Conservation (phyloP, 2,888 invertebrate species). For the Crioceris asparagi region DNA sequence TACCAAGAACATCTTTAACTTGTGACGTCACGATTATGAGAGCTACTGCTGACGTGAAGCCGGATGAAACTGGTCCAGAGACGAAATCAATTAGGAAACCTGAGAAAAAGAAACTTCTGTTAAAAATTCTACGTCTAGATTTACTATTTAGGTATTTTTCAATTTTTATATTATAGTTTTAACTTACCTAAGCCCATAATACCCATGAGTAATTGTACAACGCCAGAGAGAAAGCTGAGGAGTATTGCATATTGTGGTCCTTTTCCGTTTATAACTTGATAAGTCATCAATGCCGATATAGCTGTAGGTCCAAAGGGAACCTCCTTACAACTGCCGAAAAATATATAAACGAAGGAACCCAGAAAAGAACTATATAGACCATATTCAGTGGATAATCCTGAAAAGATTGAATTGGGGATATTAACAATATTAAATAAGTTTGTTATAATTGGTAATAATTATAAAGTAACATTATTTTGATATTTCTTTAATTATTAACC, state of each 20-base stretch:
- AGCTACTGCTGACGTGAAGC: slow-evolving; percentile 80
- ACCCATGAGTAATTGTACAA: slow-evolving; percentile 71
- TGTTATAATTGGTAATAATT: too few species aligned
- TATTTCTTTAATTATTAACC: too few species aligned
- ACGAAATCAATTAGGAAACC: slow-evolving; percentile 84
- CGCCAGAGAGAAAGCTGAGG: slow-evolving; percentile 62
- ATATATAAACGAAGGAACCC: slow-evolving; percentile 80
- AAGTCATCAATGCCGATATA: slow-evolving; percentile 78
- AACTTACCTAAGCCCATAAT: slow-evolving; percentile 61
- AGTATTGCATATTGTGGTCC: slow-evolving; percentile 58
- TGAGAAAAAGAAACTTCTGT: slow-evolving; percentile 26
- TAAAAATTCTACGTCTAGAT: too few species aligned
- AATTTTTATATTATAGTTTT: not conserved
- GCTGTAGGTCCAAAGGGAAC: slow-evolving; percentile 90
- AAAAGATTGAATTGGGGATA: too few species aligned
- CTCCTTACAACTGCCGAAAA: slow-evolving; percentile 87
- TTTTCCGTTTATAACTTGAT: slow-evolving; percentile 58
- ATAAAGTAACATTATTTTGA: too few species aligned
- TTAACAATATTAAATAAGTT: too few species aligned
- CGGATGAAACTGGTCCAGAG: slow-evolving; percentile 79
- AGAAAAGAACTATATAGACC: slow-evolving; percentile 91
- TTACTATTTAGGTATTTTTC: too few species aligned
- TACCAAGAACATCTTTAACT: slow-evolving; percentile 68
- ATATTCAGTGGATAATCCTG: slow-evolving; percentile 62
- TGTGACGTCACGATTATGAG: slow-evolving; percentile 84